Conservation (phyloP, 2,888 invertebrate genomes). For the Drosophila niveifrons region DNA sequence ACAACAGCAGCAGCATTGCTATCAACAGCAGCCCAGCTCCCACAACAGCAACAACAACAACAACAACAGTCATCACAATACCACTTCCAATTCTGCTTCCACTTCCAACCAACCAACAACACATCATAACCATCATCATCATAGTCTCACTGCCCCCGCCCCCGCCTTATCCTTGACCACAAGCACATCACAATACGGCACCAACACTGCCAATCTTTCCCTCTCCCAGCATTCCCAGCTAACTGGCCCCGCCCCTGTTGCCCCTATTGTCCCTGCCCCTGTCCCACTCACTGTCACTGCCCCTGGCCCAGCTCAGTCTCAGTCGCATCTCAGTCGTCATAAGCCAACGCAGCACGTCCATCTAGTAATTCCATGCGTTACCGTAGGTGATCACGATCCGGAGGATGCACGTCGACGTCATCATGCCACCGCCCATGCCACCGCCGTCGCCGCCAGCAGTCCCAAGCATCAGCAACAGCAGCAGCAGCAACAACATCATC, state of each 20-base stretch:
- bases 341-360: constrained; percentile 86
- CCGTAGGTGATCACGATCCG: constrained; percentile 90
- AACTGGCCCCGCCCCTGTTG: constrained; percentile 11
- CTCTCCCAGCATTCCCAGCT: constrained; percentile 30
- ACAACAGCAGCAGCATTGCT: constrained; percentile 42
- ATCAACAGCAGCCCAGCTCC: constrained; percentile 27
- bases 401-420: constrained; percentile 87
- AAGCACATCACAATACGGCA: neutral
- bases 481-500: constrained; percentile 65
- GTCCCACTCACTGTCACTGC: constrained; percentile 23
- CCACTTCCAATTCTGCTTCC: constrained; percentile 83
- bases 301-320: constrained; percentile 48
- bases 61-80: constrained; percentile 62
- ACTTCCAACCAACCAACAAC: constrained; percentile 78
- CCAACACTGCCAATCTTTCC: constrained; percentile 19
- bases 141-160: constrained; percentile 35
- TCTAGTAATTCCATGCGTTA: constrained; percentile 92
- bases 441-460: constrained; percentile 69
- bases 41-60: constrained; percentile 60
- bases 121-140: constrained; percentile 58
- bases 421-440: constrained; percentile 70
- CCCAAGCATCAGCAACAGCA: constrained; percentile 77
- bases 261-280: constrained; percentile 25
- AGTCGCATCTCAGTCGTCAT: constrained; percentile 77
- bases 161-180: constrained; percentile 15